These are phyloP conservation scores for Pseudomyrmex sp. DNA, from an alignment of 1,140 invertebrate genomes.

Conservation along the genomic window DNA sequence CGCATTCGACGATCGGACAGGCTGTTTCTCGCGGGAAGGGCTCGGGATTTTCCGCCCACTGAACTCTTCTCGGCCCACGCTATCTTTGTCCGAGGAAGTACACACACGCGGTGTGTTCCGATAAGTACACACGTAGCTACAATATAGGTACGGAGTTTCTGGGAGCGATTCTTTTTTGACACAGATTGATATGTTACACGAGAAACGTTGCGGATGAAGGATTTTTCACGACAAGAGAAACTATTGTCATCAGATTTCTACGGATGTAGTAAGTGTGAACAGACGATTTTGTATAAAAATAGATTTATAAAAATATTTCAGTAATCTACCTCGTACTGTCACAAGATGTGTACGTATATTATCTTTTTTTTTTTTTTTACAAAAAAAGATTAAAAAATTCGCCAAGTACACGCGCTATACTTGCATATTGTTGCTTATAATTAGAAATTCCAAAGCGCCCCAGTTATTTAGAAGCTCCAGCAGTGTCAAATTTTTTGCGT, in stretches of 20 bases:
- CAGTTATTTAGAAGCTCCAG: too few species aligned
- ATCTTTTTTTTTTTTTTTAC: too few species aligned
- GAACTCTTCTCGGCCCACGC: slow-evolving; percentile 13
- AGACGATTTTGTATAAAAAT: not conserved
- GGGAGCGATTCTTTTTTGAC: not conserved
- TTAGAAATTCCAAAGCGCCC: too few species aligned
- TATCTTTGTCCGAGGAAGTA: slow-evolving; percentile 1
- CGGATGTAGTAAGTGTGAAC: not conserved
- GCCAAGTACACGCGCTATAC: too few species aligned
- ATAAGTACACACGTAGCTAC: not conserved
- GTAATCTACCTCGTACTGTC: not conserved
- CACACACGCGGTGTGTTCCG: not conserved
- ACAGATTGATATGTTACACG: not conserved
- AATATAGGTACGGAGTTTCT: not conserved
- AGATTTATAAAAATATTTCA: not conserved
- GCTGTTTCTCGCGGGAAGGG: not conserved
- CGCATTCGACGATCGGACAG: not conserved
- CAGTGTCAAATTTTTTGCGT: too few species aligned
- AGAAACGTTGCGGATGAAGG: not conserved
- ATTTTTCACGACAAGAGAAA: not conserved
- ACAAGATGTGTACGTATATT: too few species aligned
- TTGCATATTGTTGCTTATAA: too few species aligned
- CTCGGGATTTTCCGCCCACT: slow-evolving; percentile 37
- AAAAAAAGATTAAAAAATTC: too few species aligned
- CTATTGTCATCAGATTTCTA: not conserved